Percentiles rank a stretch among this genome's conserved stretches.
phyloP scores from a whole-genome alignment of 2,797 vertebrate genomes.

The Coregonus ussuriensis region DNA sequence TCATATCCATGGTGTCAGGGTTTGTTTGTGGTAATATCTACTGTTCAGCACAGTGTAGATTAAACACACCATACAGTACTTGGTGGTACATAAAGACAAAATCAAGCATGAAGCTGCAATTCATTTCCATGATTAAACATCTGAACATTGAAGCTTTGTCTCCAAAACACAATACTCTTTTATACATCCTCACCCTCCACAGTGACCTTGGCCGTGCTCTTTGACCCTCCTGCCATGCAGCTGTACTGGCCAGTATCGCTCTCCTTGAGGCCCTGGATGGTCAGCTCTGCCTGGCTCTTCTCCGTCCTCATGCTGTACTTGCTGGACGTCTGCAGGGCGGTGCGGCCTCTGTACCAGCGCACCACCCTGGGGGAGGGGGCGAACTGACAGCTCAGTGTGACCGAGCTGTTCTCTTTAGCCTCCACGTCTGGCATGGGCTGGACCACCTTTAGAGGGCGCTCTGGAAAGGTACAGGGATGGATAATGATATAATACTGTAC shows the following conservation, averaged over 20 bases:
- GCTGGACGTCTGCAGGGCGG: slow-evolving; percentile 75
- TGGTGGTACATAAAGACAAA: too few species aligned
- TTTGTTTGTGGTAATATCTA: too few species aligned
- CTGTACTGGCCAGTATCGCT: slow-evolving; percentile 85
- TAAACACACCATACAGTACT: background rate
- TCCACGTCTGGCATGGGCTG: slow-evolving; percentile 83
- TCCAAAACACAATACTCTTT: background rate
- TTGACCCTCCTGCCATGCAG: slow-evolving; percentile 84
- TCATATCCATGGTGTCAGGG: too few species aligned
- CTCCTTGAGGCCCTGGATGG: slow-evolving; percentile 76
- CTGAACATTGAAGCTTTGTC: background rate
- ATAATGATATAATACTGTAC: background rate
- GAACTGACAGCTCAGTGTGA: slow-evolving; percentile 88
- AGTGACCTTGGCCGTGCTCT: slow-evolving; percentile 80
- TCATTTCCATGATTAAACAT: background rate
- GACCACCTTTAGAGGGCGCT: slow-evolving; percentile 83
- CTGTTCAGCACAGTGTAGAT: background rate
- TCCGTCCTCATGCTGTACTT: slow-evolving; percentile 85
- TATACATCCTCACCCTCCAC: slow-evolving; percentile 81
- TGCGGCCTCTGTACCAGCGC: slow-evolving; percentile 89
- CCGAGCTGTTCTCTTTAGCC: slow-evolving; percentile 82
- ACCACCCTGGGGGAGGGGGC: slow-evolving; percentile 87
- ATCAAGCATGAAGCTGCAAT: too few species aligned
- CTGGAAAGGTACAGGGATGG: slow-evolving; percentile 57
- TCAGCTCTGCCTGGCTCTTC: slow-evolving; percentile 81